phyloP scores from a whole-genome alignment of 1,140 invertebrate species.

The Polypedilum pembai region DNA sequence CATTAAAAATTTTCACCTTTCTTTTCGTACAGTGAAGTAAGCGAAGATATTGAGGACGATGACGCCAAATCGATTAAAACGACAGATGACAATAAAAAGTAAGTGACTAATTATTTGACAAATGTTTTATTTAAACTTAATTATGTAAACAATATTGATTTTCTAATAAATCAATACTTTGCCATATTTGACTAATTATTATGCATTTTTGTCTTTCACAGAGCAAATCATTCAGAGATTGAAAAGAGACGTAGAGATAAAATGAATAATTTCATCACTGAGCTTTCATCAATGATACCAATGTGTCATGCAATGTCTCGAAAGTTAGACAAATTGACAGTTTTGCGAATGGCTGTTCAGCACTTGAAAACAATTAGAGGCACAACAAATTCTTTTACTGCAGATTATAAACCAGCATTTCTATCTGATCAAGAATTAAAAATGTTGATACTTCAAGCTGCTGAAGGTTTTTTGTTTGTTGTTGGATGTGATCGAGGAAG shows the following conservation, averaged over 20 bases:
- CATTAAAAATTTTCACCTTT: constrained; percentile 27
- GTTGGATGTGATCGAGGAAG: constrained; percentile 86
- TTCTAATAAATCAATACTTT: not conserved
- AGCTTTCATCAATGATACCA: constrained; percentile 82
- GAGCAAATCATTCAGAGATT: constrained; percentile 93
- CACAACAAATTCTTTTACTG: constrained; percentile 68
- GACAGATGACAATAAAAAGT: constrained; percentile 62
- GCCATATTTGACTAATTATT: not conserved
- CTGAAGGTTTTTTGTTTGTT: constrained; percentile 87
- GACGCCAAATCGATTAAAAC: constrained; percentile 54
- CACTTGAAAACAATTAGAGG: constrained; percentile 77
- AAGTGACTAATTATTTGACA: too few relatives aligned
- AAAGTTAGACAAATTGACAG: constrained; percentile 89
- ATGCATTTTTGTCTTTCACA: constrained; percentile 40
- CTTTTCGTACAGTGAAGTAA: constrained; percentile 47
- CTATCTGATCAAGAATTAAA: constrained; percentile 85
- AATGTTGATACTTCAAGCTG: constrained; percentile 67
- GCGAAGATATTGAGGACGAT: constrained; percentile 49
- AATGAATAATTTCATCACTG: constrained; percentile 93
- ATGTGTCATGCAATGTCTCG: constrained; percentile 89
- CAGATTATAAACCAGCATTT: constrained; percentile 80
- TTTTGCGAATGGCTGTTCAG: constrained; percentile 88
- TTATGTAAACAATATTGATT: not conserved
- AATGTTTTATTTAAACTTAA: too few relatives aligned
- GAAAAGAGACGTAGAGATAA: constrained; percentile 90